Conservation (phyloP, 2,888 invertebrate genomes). For the Timema cristinae region DNA sequence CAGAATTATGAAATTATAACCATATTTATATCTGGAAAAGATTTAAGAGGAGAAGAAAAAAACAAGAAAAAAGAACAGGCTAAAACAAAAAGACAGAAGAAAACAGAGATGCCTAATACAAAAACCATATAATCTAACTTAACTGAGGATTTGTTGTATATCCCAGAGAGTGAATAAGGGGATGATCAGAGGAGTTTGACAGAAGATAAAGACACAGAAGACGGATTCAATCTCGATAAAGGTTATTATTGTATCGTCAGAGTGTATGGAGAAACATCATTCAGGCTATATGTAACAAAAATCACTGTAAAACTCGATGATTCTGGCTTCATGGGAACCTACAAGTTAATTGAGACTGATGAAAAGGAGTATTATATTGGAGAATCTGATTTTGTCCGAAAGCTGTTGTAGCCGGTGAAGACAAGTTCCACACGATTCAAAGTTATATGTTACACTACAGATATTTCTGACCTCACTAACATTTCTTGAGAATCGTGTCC, state of each 20-base stretch:
- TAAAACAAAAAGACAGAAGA: not conserved
- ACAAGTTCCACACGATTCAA: not conserved
- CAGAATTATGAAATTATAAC: conserved; percentile 5
- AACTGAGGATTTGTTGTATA: not conserved
- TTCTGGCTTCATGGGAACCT: not conserved
- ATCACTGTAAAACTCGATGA: not conserved
- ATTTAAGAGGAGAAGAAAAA: not conserved
- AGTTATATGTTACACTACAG: not conserved
- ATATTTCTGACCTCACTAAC: not conserved
- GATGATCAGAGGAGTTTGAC: not conserved
- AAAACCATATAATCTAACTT: not conserved
- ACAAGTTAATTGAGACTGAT: not conserved
- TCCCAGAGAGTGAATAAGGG: not conserved
- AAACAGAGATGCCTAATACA: not conserved
- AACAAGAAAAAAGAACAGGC: not conserved
- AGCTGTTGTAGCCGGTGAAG: not conserved
- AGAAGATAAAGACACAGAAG: not conserved
- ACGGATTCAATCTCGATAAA: not conserved
- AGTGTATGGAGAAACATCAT: not conserved
- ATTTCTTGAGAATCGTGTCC: too few relatives aligned
- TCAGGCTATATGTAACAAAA: not conserved
- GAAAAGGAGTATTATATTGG: not conserved
- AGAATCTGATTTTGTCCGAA: not conserved
- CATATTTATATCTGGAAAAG: not conserved
- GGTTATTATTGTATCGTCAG: not conserved